Conservation (phyloP, 1,140 invertebrate genomes). For the Drosophila simulans region DNA sequence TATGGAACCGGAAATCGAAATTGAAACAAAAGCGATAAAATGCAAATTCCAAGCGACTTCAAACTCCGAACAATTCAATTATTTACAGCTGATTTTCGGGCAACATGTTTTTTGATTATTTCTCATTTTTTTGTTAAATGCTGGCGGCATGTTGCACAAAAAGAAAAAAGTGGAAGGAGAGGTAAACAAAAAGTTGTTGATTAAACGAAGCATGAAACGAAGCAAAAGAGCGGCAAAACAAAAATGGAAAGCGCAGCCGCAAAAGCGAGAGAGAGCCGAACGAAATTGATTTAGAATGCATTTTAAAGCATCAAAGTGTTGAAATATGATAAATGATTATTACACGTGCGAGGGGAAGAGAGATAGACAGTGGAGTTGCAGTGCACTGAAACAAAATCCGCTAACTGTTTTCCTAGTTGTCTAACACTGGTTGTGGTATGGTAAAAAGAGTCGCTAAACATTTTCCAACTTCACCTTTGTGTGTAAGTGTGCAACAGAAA, state of each 20-base stretch:
- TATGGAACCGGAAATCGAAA: conserved; percentile 21
- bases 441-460: no score
- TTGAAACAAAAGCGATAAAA: conserved; percentile 19
- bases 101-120: conserved; percentile 22
- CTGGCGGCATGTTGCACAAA: conserved; percentile 35
- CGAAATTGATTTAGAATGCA: conserved; percentile 83
- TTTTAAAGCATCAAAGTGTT: conserved; percentile 83
- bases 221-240: conserved; percentile 39
- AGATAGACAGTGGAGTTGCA: conserved; percentile 1
- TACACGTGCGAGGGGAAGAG: conserved; percentile 16
- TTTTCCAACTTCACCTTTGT: background rate
- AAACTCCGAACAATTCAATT: conserved; percentile 41
- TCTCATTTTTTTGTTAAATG: conserved; percentile 4
- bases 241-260: conserved; percentile 52
- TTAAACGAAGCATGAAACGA: conserved; percentile 67
- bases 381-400: background rate
- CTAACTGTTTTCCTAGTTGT: no score
- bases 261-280: conserved; percentile 43
- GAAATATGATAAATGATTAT: conserved; percentile 82
- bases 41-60: conserved; percentile 30
- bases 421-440: no score
- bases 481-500: no score
- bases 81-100: conserved; percentile 46
- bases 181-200: conserved; percentile 55
- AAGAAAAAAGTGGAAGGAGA: conserved; percentile 19